Base-by-base conservation (phyloP, 2,888 invertebrate species). In the Tenthredo livida region DNA sequence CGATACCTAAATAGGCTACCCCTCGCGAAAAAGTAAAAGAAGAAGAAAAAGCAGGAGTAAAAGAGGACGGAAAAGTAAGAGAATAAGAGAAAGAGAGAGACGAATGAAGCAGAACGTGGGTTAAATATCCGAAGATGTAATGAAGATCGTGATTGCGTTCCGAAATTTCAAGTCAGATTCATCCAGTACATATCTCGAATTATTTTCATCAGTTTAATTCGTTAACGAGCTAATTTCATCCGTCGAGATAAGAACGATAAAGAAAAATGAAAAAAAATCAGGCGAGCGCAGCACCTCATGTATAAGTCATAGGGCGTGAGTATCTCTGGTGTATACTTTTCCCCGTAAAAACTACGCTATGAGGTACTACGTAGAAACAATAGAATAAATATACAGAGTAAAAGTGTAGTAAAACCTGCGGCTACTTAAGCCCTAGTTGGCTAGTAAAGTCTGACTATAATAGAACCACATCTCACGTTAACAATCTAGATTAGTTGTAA, bases 1-100 rank as follows among this genome's bases (percentile, higher is more conserved):
- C 72, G 40, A 73, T 73, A 73, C 40, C 72, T 43, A 25, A 43
- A 50, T 77, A 77, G 72, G 40, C 72, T 73, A 43, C 72, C 75
- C 50, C 33, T 50, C 75, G 29, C 25, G 17, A 21, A 43, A 21
- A 47, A 43, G 61, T 25, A 61, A 58, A 21, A 61, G 21, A 61
- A 21, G 6, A 12, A 75, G 10, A 33, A 73, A 25, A 25, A 70
- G 7, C 6, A 70, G 37, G 6, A 7, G n/a, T 33, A 43, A 21
- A 47, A 43, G 25, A 25, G 25, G 10, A 25, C 25, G 21, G 12
- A 21, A 7, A 15, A 77, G 10, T n/a, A 75, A 15, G 15, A 70
- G 2, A 15, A 70, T 37, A 17, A 29, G 29, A 33, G 33, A 33
- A 33, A 25, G 25, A 58, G 29, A 58, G n/a, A 7, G 12, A 25